Evolutionary conservation across 2,888 invertebrate genomes (phyloP).

Genomic region (Metellina segmentata): DNA sequence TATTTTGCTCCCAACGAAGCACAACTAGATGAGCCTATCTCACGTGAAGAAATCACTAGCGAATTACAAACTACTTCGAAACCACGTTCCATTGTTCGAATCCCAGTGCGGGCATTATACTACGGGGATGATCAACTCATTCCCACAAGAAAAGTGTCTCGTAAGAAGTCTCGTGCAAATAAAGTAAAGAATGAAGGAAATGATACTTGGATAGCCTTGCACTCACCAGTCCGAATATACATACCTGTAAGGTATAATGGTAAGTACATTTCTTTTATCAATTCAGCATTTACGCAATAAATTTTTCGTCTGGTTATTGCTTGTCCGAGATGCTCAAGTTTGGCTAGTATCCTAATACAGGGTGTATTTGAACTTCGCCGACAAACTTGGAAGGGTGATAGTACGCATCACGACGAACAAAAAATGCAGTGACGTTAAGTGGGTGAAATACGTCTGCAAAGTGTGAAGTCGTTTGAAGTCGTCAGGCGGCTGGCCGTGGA

Average conservation of each 20-base stretch:
- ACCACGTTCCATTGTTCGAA: not conserved
- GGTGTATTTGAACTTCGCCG: too few relatives aligned
- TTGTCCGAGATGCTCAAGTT: too few relatives aligned
- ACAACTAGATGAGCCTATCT: constrained; percentile 16
- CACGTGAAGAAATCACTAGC: not conserved
- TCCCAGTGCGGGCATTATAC: constrained; percentile 16
- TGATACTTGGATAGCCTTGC: constrained; percentile 36
- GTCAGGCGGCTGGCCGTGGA: too few relatives aligned
- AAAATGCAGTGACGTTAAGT: too few relatives aligned
- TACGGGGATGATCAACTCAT: not conserved
- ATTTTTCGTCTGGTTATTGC: not conserved
- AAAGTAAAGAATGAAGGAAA: not conserved
- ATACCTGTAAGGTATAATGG: constrained; percentile 56
- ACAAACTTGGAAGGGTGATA: too few relatives aligned
- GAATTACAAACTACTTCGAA: not conserved
- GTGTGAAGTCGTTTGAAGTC: too few relatives aligned
- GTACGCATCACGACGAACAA: too few relatives aligned
- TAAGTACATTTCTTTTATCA: constrained; percentile 6
- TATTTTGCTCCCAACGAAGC: constrained; percentile 42
- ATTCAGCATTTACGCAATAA: not conserved
- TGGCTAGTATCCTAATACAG: too few relatives aligned
- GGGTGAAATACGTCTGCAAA: too few relatives aligned
- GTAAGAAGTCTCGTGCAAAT: not conserved
- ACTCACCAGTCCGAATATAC: constrained; percentile 50
- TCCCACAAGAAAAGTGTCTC: not conserved